Evolutionary conservation across 2,888 invertebrate genomes (phyloP), one percentile per base, ranked within the genome.

Genomic region (Callyntrura sp.): DNA sequence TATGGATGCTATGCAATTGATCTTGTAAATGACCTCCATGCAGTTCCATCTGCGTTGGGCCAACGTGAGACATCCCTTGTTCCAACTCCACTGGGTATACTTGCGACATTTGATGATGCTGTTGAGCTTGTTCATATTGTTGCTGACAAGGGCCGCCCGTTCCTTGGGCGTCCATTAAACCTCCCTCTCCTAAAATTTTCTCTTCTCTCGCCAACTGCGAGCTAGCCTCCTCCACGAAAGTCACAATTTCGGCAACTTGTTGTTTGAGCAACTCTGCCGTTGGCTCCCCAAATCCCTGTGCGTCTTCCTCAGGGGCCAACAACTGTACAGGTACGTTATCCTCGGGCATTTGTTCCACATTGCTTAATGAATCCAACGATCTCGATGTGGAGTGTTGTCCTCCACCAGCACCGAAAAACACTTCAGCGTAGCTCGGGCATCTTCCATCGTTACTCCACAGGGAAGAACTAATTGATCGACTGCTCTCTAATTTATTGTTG

Each of bases 361-460:
- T 90, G 65, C 78, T 85, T 20, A 90, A 43, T 3, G 90, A 90
- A 28, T 90, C 90, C 11, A 85, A 57, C 5, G 81, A 81, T 68
- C 90, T 65, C 5, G 79, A 79, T 3, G 35, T 81, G n/a, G 85
- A 84, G n/a, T 79, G 73, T 17, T 84, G 85, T 20, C 82, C 78
- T 25, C 76, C 76, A 62, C 62, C 65, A 12, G 57, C 73, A 45
- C 43, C 92, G 73, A 93, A 92, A 82, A 93, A 92, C 51, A 92
- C 92, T 88, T 93, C 92, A 6, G 93, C 93, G 83, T 93, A 93
- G 65, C 92, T 92, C 28, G 91, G 92, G 68, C 92, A 91, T n/a
- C 90, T 48, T 11, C 92, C 90, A 45, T 89, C 92, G 23, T 90
- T 87, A 70, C 85, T 92, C 90, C 91, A 92, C 1, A 78, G 57